Percentiles rank a stretch among this genome's conserved stretches.
Conservation (phyloP, 2,797 vertebrate genomes). For the Chelon auratus region DNA sequence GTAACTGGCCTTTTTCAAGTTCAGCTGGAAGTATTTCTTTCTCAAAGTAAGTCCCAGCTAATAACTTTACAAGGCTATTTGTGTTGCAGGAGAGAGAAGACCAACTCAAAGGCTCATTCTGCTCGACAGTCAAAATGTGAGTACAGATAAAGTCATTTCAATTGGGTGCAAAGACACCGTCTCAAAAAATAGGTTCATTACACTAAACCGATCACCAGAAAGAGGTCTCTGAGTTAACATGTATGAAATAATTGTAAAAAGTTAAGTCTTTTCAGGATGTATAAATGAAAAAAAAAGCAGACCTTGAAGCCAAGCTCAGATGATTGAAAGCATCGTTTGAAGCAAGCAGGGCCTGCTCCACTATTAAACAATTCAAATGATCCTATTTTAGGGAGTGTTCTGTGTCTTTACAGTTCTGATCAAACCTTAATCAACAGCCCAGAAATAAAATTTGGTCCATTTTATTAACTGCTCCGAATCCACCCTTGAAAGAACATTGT, state of each 20-base stretch:
- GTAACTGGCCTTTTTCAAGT: conserved; percentile 10
- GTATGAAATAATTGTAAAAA: conserved; percentile 34
- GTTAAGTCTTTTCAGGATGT: conserved; percentile 57
- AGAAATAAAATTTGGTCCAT: background rate
- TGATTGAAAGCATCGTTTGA: conserved; percentile 50
- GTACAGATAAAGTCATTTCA: conserved; percentile 60
- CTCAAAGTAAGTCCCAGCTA: conserved; percentile 28
- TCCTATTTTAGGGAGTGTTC: conserved; percentile 1
- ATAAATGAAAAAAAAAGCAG: conserved; percentile 46
- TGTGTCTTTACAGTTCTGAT: background rate
- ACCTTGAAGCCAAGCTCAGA: conserved; percentile 58
- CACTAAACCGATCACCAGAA: conserved; percentile 37
- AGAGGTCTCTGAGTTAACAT: conserved; percentile 25
- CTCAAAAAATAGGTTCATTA: conserved; percentile 65
- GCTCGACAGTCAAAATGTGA: conserved; percentile 91
- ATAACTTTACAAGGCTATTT: conserved; percentile 62
- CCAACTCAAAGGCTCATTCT: conserved; percentile 70
- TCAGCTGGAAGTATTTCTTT: conserved; percentile 11
- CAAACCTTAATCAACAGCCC: background rate
- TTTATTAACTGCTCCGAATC: background rate
- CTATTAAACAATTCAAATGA: conserved; percentile 19
- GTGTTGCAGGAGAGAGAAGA: conserved; percentile 75
- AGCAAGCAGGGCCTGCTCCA: conserved; percentile 11
- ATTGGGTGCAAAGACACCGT: conserved; percentile 27
- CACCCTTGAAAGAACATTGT: background rate